Evolutionary conservation across 2,888 invertebrate genomes (phyloP), one percentile per base, ranked within the genome.

Genomic region (Cataglyphis livida): DNA sequence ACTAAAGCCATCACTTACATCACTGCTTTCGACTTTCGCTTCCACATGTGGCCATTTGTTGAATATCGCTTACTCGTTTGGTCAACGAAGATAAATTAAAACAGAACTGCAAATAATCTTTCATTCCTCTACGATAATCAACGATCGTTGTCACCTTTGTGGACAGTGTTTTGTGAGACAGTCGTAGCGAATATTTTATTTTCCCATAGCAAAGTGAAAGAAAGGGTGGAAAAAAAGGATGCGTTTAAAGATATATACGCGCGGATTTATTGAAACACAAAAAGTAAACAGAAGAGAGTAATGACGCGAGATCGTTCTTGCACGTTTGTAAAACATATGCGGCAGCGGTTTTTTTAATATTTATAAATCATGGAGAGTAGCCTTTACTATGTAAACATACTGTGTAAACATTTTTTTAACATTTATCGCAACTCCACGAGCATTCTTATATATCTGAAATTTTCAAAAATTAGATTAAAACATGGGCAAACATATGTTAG

Each of bases 1-100:
- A 94, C 93, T 93, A 92, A 93, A 92, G 87, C 88, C 89, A 92
- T 89, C 91, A 92, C 89, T 87, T 88, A 88, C 91, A 92, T 92
- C 91, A 88, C 87, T 87, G 89, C 91, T 93, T 92, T 87, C 87
- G 87, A 85, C 82, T 83, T 86, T 57, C 64, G 82, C 78, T 89
- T 82, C 85, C 82, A 85, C 70, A 84, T 79, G 54, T 83, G 64
- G 35, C 87, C 81, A n/a, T 48, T 48, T n/a, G 48, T 51, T 51
- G 48, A 51, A 51, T 7, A 51, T 84, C 68, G 21, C 78, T 62
- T 59, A 38, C 75, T 59, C 41, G 21, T 82, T 76, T 51, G 64
- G 25, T 76, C 65, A 35, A 73, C 51, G 25, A 57, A 15, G 5
- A 61, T 1, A 21, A 25, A 35, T 71, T 35, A 35, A 48, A 35